Percentiles rank a stretch among this genome's conserved stretches.
Conservation (phyloP, 2,113 vertebrate species). For the Syngnathus scovelli region DNA sequence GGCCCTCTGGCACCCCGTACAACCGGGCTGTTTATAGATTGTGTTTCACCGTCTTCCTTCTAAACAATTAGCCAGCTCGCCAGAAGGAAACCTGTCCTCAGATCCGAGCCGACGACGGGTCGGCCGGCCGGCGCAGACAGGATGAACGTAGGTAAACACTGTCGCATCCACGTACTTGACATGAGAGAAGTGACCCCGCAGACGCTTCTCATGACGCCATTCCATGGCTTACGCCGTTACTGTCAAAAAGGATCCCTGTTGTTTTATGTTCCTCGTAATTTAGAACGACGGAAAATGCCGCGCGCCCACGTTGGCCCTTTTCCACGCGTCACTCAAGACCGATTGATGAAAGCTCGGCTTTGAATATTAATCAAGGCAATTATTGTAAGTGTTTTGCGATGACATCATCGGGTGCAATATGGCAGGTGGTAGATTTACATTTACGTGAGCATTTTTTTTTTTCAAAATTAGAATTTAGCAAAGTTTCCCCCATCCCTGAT, state of each 20-base stretch:
- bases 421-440: conserved; percentile 62
- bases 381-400: conserved; percentile 90
- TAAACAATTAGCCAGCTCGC: conserved; percentile 51
- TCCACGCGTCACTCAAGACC: conserved; percentile 86
- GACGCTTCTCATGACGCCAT: neutral
- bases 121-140: neutral
- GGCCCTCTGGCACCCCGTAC: conserved; percentile 37
- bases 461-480: neutral
- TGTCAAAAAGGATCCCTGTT: conserved; percentile 53
- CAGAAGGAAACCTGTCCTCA: conserved; percentile 59
- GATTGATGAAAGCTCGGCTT: conserved; percentile 89
- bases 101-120: conserved; percentile 25
- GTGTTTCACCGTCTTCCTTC: conserved; percentile 67
- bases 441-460: neutral
- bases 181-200: neutral
- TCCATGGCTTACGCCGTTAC: neutral
- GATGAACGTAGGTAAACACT: conserved; percentile 11
- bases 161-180: conserved; percentile 2
- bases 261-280: conserved; percentile 88
- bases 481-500: conserved; percentile 13
- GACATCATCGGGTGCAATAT: conserved; percentile 86
- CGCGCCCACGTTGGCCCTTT: conserved; percentile 81
- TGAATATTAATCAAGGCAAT: conserved; percentile 96
- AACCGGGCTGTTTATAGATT: conserved; percentile 57
- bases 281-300: conserved; percentile 88